Evolutionary conservation across 2,888 invertebrate species (phyloP).

Genomic region (Chouioia cunea): DNA sequence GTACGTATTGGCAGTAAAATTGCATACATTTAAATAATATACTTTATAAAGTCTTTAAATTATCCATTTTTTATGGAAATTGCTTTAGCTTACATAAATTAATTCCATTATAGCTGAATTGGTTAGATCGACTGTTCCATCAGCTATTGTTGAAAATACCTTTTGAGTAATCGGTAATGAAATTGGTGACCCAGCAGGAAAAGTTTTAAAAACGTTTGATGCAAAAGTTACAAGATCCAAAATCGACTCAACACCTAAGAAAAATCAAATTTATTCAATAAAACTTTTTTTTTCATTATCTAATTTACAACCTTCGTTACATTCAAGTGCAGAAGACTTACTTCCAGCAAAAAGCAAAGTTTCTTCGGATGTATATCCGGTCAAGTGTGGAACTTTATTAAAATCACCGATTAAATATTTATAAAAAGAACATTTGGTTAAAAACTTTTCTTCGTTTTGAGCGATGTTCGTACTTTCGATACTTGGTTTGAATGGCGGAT

Average conservation of each 20-base stretch:
- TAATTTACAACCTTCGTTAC: neutral
- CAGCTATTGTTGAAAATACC: neutral
- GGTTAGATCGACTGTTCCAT: neutral
- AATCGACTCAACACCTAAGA: slow-evolving; percentile 1
- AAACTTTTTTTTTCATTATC: neutral
- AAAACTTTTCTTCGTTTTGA: slow-evolving; percentile 68
- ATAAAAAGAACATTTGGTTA: slow-evolving; percentile 68
- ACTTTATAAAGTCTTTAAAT: no score
- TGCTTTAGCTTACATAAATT: slow-evolving; percentile 10
- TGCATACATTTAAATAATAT: no score
- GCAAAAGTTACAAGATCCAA: slow-evolving; percentile 4
- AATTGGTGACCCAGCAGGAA: slow-evolving; percentile 2
- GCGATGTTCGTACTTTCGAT: slow-evolving; percentile 68
- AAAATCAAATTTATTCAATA: neutral
- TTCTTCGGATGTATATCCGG: slow-evolving; percentile 67
- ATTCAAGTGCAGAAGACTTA: slow-evolving; percentile 14
- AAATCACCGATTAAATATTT: slow-evolving; percentile 68
- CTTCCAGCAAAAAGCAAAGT: slow-evolving; percentile 48
- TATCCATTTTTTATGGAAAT: neutral
- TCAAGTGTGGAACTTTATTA: slow-evolving; percentile 70
- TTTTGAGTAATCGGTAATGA: slow-evolving; percentile 1
- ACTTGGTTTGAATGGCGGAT: slow-evolving; percentile 69
- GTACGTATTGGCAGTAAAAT: no score
- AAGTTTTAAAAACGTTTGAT: neutral
- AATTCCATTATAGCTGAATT: neutral